A percentile compares a stretch with the other conserved stretches of the same genome.
Conservation (phyloP, 2,113 vertebrate genomes). For the Galeopterus variegatus region DNA sequence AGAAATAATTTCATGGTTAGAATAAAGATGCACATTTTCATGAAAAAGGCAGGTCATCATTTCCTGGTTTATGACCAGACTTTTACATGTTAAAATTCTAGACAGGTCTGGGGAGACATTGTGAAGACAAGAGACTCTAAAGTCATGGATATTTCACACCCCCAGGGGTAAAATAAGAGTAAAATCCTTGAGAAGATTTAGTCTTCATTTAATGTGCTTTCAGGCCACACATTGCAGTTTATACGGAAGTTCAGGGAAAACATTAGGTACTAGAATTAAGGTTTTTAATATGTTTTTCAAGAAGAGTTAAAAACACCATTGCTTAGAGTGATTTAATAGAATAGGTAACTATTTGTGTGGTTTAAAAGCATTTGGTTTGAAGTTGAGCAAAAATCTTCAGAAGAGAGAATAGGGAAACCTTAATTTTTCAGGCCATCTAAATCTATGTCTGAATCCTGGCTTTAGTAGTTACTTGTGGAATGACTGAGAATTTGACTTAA, state of each 20-base stretch:
- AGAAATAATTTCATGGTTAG: background rate
- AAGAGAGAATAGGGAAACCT: background rate
- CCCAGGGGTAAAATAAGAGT: background rate
- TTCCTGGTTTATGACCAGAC: background rate
- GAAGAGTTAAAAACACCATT: constrained; percentile 4
- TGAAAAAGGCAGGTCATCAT: background rate
- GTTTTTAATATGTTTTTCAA: constrained; percentile 4
- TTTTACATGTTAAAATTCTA: background rate
- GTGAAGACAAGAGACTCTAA: background rate
- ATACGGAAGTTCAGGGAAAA: background rate
- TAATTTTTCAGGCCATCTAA: background rate
- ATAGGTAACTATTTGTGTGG: background rate
- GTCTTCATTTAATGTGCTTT: constrained; percentile 30
- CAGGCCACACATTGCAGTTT: background rate
- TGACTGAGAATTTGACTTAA: background rate
- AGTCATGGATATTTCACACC: background rate
- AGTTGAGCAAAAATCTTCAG: background rate
- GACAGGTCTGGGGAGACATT: background rate
- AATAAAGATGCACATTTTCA: background rate
- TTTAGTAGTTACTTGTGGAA: background rate
- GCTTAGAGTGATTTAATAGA: background rate
- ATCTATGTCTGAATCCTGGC: background rate
- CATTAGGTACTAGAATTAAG: background rate
- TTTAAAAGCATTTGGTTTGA: background rate
- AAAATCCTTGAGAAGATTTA: background rate